Percentiles rank a stretch among this genome's conserved stretches.
Evolutionary conservation across 2,113 vertebrate genomes (phyloP).

Genomic region (Thymallus thymallus): DNA sequence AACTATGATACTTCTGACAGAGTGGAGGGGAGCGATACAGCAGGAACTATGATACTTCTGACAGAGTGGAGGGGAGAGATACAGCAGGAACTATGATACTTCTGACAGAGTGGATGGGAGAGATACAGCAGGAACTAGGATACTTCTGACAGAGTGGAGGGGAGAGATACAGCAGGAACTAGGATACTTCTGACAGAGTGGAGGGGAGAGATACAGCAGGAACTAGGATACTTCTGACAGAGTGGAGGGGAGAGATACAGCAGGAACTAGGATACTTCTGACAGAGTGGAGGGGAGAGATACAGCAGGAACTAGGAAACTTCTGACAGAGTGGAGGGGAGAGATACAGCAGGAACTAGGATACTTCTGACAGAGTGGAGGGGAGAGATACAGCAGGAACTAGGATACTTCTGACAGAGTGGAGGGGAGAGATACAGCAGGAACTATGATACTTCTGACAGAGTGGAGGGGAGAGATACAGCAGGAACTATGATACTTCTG

Average conservation of each 20-base stretch:
- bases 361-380: constrained; percentile 43
- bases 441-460: constrained; percentile 53
- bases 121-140: constrained; percentile 50
- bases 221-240: constrained; percentile 53
- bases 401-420: constrained; percentile 51
- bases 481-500: constrained; percentile 52
- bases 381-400: constrained; percentile 41
- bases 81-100: constrained; percentile 52
- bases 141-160: constrained; percentile 43
- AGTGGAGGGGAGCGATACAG: constrained; percentile 37
- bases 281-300: constrained; percentile 36
- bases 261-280: constrained; percentile 51
- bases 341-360: constrained; percentile 50
- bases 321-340: constrained; percentile 38
- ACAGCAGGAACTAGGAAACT: constrained; percentile 51
- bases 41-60: constrained; percentile 52
- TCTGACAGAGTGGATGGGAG: constrained; percentile 38
- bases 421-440: constrained; percentile 36
- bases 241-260: constrained; percentile 37
- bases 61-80: constrained; percentile 36
- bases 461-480: constrained; percentile 37
- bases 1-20: constrained; percentile 53
- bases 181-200: constrained; percentile 51
- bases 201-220: constrained; percentile 36
- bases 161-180: constrained; percentile 41